Conservation (phyloP, 2,797 vertebrate genomes). For the Florisuga fusca region DNA sequence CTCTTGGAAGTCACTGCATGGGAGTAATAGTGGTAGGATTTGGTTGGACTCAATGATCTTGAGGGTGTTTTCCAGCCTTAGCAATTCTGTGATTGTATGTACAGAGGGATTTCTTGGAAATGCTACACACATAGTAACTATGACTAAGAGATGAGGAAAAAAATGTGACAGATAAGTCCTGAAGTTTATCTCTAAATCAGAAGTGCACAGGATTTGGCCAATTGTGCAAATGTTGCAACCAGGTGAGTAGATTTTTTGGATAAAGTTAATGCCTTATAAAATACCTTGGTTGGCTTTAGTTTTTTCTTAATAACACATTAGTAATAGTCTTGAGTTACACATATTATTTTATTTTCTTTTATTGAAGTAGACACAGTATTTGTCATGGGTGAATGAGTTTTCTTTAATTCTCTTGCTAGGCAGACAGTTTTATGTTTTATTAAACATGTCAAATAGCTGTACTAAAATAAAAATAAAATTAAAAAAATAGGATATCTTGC, state of each 20-base stretch:
- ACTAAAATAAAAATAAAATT: neutral
- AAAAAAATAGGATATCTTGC: neutral
- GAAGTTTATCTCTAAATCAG: neutral
- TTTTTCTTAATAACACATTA: neutral
- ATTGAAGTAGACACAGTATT: neutral
- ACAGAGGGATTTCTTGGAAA: neutral
- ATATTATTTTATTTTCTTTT: neutral
- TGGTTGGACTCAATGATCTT: too few species aligned
- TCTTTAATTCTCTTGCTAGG: neutral
- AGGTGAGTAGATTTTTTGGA: neutral
- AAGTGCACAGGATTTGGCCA: neutral
- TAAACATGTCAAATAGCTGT: neutral
- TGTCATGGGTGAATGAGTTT: neutral
- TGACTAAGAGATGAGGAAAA: neutral
- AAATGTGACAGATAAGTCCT: neutral
- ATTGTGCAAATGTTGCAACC: neutral
- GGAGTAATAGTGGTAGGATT: too few species aligned
- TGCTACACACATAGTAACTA: neutral
- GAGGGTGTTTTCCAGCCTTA: too few species aligned
- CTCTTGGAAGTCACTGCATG: neutral
- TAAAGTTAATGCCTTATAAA: neutral
- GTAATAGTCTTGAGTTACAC: neutral
- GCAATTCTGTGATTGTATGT: neutral
- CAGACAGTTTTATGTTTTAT: neutral
- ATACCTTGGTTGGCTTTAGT: neutral